These are phyloP conservation scores for Phthorimaea operculella DNA, from an alignment of 1,140 invertebrate species.

Conservation along the genomic window DNA sequence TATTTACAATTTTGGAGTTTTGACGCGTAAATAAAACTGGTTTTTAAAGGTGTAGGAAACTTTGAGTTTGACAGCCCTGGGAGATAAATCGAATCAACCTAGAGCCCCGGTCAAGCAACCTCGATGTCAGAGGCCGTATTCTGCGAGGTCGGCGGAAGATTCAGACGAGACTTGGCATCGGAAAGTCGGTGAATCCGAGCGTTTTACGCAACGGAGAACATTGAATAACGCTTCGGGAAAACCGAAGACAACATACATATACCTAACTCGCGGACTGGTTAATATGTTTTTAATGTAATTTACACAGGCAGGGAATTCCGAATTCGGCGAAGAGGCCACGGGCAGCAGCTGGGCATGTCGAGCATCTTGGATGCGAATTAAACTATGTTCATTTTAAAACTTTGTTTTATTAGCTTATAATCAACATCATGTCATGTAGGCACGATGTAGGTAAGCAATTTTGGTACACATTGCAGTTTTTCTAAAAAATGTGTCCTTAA, in stretches of 20 bases:
- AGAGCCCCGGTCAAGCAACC: not conserved
- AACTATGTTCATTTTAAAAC: not conserved
- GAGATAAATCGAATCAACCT: not conserved
- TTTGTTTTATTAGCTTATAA: no score
- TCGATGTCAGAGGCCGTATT: not conserved
- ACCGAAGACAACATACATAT: slow-evolving; percentile 22
- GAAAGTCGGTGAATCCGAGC: not conserved
- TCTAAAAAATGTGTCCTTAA: no score
- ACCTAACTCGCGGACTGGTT: slow-evolving; percentile 8
- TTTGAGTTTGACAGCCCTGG: not conserved
- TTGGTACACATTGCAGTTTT: no score
- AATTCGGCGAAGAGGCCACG: not conserved
- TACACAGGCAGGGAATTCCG: slow-evolving; percentile 25
- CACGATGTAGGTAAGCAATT: no score
- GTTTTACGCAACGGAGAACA: not conserved
- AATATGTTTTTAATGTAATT: slow-evolving; percentile 35
- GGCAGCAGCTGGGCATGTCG: slow-evolving; percentile 19
- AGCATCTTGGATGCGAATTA: slow-evolving; percentile 28
- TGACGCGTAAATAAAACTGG: no score
- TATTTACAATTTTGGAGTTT: no score
- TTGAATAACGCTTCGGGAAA: slow-evolving; percentile 37
- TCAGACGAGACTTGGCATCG: not conserved
- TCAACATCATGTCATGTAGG: not conserved
- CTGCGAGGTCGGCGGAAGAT: not conserved
- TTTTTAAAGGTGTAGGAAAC: no score